A percentile compares a stretch with the other conserved stretches of the same genome.
Conservation (phyloP, 1,140 invertebrate genomes). For the Delia radicum region DNA sequence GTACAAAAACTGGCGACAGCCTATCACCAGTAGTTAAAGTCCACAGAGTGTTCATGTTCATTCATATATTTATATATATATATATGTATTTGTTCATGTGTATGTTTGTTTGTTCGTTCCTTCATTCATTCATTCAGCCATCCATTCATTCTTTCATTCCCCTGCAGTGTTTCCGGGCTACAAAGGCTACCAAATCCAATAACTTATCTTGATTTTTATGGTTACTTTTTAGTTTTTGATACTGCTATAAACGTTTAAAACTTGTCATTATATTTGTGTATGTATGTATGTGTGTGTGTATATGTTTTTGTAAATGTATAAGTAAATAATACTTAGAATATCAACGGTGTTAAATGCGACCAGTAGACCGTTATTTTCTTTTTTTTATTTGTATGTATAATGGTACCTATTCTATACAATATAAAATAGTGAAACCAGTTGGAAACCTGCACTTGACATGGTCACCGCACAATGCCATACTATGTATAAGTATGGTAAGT, state of each 20-base stretch:
- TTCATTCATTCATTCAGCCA: background rate
- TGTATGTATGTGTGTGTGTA: too few relatives aligned
- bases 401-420: background rate
- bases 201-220: conserved; percentile 5
- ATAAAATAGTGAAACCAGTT: conserved; percentile 4
- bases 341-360: conserved; percentile 1
- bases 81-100: background rate
- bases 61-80: background rate
- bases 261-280: too few relatives aligned
- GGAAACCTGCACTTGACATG: conserved; percentile 22
- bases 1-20: background rate
- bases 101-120: background rate
- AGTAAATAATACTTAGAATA: conserved; percentile 5
- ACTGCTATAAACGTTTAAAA: background rate
- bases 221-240: conserved; percentile 1
- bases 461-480: conserved; percentile 15
- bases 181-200: conserved; percentile 4
- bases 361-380: background rate
- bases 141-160: background rate
- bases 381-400: background rate
- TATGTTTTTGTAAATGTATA: too few relatives aligned
- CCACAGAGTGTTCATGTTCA: background rate
- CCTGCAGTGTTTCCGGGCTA: background rate
- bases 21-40: conserved; percentile 1
- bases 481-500: background rate